phyloP scores from a whole-genome alignment of 2,888 invertebrate genomes.

The Drosophila kuntzei region DNA sequence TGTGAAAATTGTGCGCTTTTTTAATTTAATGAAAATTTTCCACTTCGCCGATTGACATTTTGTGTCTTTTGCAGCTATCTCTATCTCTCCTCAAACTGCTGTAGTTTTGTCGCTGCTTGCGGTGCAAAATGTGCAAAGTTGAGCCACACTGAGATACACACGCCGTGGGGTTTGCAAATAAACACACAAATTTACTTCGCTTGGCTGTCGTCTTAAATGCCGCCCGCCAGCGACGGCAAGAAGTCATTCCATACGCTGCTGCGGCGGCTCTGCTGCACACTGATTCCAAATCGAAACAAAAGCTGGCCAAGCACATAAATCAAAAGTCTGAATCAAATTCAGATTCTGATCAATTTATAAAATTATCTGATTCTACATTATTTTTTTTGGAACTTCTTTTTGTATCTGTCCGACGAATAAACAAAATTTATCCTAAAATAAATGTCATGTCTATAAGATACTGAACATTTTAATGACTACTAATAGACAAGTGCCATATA shows the following conservation, averaged over 20 bases:
- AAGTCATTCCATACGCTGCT: slow-evolving; percentile 67
- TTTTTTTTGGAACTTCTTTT: too few species aligned
- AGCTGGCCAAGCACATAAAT: not conserved
- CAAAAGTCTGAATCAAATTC: too few species aligned
- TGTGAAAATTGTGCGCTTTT: slow-evolving; percentile 74
- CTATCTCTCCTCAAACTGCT: slow-evolving; percentile 26
- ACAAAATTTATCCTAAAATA: too few species aligned
- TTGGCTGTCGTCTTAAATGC: slow-evolving; percentile 59
- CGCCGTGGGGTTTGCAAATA: slow-evolving; percentile 75
- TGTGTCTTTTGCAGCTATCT: slow-evolving; percentile 67
- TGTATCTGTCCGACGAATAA: too few species aligned
- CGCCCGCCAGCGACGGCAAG: slow-evolving; percentile 61
- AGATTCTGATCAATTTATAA: too few species aligned
- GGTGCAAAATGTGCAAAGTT: slow-evolving; percentile 71
- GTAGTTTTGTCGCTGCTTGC: slow-evolving; percentile 56
- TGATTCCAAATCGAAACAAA: slow-evolving; percentile 9
- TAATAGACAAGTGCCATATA: too few species aligned
- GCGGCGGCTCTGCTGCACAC: slow-evolving; percentile 38
- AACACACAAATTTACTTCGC: slow-evolving; percentile 79
- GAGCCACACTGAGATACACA: slow-evolving; percentile 43
- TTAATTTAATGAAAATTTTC: slow-evolving; percentile 86
- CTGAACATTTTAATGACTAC: too few species aligned
- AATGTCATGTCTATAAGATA: too few species aligned
- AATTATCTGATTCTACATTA: too few species aligned
- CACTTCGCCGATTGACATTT: slow-evolving; percentile 84